These are phyloP conservation scores for Tiliqua scincoides DNA, from an alignment of 2,113 vertebrate genomes.

Conservation along the genomic window DNA sequence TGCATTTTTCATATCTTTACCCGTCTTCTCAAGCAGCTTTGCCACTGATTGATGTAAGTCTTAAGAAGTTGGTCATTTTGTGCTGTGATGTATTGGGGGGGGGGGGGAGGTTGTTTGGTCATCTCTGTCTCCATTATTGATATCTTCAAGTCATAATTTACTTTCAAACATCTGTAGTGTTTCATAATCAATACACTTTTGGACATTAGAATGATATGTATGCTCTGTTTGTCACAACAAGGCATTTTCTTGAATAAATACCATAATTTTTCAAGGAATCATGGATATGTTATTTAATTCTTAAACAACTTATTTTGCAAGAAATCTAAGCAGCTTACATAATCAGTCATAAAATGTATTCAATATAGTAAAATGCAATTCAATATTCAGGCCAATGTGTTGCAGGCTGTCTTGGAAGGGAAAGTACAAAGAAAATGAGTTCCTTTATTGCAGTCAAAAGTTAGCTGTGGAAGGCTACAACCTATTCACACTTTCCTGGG, in stretches of 20 bases:
- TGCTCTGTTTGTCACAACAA: background rate
- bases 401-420: no score
- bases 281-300: background rate
- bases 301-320: background rate
- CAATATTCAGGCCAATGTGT: no score
- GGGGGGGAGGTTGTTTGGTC: no score
- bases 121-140: background rate
- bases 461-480: no score
- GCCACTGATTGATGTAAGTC: background rate
- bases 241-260: background rate
- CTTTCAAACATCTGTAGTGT: background rate
- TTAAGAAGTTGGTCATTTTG: background rate
- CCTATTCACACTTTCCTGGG: no score
- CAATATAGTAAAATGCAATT: background rate
- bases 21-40: background rate
- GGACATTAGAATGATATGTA: background rate
- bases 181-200: background rate
- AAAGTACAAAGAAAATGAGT: no score
- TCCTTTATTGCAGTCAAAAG: no score
- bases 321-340: background rate
- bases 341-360: background rate
- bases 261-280: background rate
- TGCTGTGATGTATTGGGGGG: background rate
- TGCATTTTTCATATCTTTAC: background rate
- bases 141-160: background rate